Conservation (phyloP, 92 coral and sea anemone genomes). For the Parazoanthus swiftii region DNA sequence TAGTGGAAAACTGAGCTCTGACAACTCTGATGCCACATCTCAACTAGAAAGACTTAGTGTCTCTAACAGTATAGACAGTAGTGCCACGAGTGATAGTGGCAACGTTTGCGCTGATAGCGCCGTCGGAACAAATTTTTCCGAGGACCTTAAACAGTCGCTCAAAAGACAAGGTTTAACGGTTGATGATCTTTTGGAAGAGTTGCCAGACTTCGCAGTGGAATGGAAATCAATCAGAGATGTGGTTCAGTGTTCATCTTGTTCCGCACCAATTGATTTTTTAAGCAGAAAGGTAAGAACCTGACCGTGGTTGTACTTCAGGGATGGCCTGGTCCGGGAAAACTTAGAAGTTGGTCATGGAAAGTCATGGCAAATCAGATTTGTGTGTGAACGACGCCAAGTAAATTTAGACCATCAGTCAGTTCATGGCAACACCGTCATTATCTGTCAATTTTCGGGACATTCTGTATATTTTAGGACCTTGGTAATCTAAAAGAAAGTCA, state of each 20-base stretch:
- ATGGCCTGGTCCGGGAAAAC: neutral
- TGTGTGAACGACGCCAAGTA: neutral
- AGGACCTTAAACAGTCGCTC: constrained; percentile 62
- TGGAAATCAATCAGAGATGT: constrained; percentile 97
- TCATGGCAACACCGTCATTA: neutral
- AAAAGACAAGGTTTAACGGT: constrained; percentile 83
- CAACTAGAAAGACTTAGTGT: constrained; percentile 12
- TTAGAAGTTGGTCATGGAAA: neutral
- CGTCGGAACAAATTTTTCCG: constrained; percentile 37
- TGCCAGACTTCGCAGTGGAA: constrained; percentile 83
- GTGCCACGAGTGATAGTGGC: constrained; percentile 37
- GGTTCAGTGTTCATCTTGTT: constrained; percentile 85
- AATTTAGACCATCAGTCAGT: too few relatives aligned
- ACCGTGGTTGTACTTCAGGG: neutral
- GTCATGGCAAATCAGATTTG: neutral
- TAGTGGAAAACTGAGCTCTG: neutral
- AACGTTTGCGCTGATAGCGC: constrained; percentile 32
- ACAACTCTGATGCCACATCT: neutral
- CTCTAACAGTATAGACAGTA: neutral
- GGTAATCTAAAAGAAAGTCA: too few relatives aligned
- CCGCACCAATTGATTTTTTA: constrained; percentile 86
- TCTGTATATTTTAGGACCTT: neutral
- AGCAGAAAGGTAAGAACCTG: constrained; percentile 81
- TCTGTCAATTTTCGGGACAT: neutral
- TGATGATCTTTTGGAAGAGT: constrained; percentile 70